Base-by-base conservation (phyloP, 2,888 invertebrate species). In the Chaetoderma sp. region DNA sequence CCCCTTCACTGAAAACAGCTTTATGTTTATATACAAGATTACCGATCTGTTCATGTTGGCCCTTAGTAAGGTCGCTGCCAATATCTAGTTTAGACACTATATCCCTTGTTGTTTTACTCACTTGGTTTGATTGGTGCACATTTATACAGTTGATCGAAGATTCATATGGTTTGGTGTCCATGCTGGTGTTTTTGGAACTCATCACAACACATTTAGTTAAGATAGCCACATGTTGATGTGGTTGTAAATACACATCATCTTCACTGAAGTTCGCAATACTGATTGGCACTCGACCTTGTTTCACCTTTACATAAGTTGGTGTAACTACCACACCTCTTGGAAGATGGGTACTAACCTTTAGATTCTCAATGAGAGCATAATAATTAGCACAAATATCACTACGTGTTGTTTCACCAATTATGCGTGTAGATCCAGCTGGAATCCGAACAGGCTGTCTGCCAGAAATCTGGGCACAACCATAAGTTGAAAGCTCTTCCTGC, bases 211-310 rank as follows among this genome's bases (percentile, higher is more conserved):
- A 18, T 23, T 18, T 18, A 10, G 27, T 18, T 6, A 50, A 8
- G 6, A 25, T 6, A 50, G 27, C 18, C 25, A 50, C 28, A 6
- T 6, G 4, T 10, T 25, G 8, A 27, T 30, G 10, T 4, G 21
- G 50, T 25, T 50, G 39, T 4, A 57, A 10, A 25, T 57, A 57
- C 4, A 39, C 42, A 39, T 57, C 57, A 23, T n/a, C 18, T 4
- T 57, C 57, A 39, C 39, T 27, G 42, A 57, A 57, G 23, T 57
- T 57, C 10, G 57, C 44, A 6, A 57, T 23, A 23, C 42, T 39
- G 4, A 57, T 25, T n/a, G 36, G 42, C 21, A 39, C 42, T 18
- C 16, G 4, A 5, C 57, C 57, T 16, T n/a, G 21, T 6, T 10
- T 18, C 4, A 39, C 42, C 10, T 21, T 39, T 4, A 57, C 36